These are phyloP conservation scores for Caretta caretta DNA, from an alignment of 2,113 vertebrate genomes.

Conservation along the genomic window DNA sequence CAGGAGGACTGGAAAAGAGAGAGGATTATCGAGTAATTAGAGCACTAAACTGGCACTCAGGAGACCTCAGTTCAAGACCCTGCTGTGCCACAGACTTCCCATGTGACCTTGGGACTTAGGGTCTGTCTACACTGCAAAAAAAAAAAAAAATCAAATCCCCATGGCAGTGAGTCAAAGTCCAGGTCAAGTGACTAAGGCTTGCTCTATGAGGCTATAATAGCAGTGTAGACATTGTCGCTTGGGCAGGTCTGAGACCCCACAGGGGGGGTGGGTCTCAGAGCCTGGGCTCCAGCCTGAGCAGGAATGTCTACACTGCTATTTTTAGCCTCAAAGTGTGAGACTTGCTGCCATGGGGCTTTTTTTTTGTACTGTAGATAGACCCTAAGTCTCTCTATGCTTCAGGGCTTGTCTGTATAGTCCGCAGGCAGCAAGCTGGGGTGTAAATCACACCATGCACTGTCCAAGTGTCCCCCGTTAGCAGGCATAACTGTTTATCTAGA, in stretches of 20 bases:
- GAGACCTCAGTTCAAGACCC: background rate
- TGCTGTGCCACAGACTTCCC: background rate
- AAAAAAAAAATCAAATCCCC: background rate
- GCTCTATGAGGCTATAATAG: no score
- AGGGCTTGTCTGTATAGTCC: background rate
- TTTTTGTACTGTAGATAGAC: background rate
- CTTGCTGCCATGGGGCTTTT: no score
- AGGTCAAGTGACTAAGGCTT: background rate
- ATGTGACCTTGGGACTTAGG: background rate
- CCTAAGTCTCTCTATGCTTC: background rate
- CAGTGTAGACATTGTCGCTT: background rate
- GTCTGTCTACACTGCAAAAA: background rate
- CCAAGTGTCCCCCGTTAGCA: background rate
- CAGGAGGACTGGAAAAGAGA: background rate
- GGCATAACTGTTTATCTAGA: background rate
- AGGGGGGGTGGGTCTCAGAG: no score
- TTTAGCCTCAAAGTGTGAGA: background rate
- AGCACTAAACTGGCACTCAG: background rate
- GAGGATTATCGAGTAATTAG: background rate
- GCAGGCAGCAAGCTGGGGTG: background rate
- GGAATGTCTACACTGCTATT: background rate
- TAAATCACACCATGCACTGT: background rate
- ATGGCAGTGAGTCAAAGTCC: background rate
- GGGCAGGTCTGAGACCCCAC: background rate
- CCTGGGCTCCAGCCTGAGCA: background rate